These are phyloP conservation scores for Nibea albiflora DNA, from an alignment of 2,113 vertebrate species.

Conservation along the genomic window DNA sequence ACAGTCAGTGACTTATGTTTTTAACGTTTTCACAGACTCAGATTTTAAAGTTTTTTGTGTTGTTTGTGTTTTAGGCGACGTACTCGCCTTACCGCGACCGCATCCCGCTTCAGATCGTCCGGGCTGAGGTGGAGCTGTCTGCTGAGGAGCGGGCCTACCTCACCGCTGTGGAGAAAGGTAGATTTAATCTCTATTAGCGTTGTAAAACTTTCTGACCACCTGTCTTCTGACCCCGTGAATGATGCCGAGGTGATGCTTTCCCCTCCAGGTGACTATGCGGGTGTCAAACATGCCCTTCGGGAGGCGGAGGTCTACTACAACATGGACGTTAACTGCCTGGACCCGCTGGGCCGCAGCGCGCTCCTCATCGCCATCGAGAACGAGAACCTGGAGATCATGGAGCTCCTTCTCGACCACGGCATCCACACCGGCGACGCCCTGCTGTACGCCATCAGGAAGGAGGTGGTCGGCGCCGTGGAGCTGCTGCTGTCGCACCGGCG, in stretches of 20 bases:
- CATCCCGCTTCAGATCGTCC: slow-evolving; percentile 96
- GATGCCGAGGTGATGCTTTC: too few species aligned
- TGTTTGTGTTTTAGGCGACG: slow-evolving; percentile 83
- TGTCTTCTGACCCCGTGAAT: background rate
- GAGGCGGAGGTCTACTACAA: slow-evolving; percentile 99
- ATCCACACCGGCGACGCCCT: slow-evolving; percentile 94
- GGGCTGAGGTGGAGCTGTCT: slow-evolving; percentile 95
- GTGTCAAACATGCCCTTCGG: slow-evolving; percentile 92
- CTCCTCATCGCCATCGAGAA: slow-evolving; percentile 99
- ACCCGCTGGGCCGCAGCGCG: slow-evolving; percentile 95
- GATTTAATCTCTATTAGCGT: background rate
- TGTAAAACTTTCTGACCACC: too few species aligned
- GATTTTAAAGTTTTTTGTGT: background rate
- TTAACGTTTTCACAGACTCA: background rate
- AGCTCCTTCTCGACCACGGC: slow-evolving; percentile 92
- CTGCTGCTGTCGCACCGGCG: slow-evolving; percentile 93
- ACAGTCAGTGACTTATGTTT: too few species aligned
- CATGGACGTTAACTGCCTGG: slow-evolving; percentile 98
- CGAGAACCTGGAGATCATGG: slow-evolving; percentile 99
- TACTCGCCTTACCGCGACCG: slow-evolving; percentile 96
- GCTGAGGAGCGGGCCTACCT: slow-evolving; percentile 94
- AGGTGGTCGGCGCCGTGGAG: slow-evolving; percentile 98
- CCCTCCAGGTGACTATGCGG: slow-evolving; percentile 92
- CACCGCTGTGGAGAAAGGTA: slow-evolving; percentile 94
- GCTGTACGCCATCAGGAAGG: slow-evolving; percentile 97